phyloP scores from a whole-genome alignment of 2,113 vertebrate genomes.

The Lamprotornis superbus region DNA sequence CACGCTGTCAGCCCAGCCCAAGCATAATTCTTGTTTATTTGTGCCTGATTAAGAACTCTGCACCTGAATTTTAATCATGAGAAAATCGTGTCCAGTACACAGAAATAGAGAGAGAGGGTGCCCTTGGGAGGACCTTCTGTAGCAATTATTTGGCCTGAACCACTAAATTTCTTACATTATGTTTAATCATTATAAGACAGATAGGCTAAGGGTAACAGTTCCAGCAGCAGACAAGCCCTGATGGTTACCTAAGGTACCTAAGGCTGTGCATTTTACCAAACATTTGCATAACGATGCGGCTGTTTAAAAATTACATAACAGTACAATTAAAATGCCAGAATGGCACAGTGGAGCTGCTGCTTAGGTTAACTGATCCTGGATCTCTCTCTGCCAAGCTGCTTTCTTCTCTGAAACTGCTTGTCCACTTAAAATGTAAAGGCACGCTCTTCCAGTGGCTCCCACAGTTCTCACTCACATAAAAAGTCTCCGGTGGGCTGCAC shows the following conservation, averaged over 20 bases:
- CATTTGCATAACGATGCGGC: constrained; percentile 1
- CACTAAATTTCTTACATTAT: constrained; percentile 32
- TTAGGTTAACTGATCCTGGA: not conserved
- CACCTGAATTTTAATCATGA: constrained; percentile 55
- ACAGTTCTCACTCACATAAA: not conserved
- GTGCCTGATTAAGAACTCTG: not conserved
- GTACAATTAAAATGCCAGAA: constrained; percentile 25
- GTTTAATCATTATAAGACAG: constrained; percentile 59
- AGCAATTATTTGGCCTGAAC: constrained; percentile 32
- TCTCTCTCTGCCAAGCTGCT: not conserved
- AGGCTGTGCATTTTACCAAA: not conserved
- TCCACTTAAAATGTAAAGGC: constrained; percentile 6
- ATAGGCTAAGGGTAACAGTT: constrained; percentile 4
- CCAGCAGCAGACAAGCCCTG: constrained; percentile 1
- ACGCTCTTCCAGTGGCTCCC: not conserved
- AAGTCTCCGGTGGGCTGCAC: not conserved
- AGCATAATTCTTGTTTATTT: not conserved
- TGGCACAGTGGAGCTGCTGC: not conserved
- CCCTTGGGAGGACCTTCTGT: constrained; percentile 41
- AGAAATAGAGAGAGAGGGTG: constrained; percentile 3
- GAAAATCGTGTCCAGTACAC: constrained; percentile 22
- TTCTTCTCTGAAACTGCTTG: not conserved
- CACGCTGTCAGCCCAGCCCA: not conserved
- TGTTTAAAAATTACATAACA: constrained; percentile 51
- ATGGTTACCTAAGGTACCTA: constrained; percentile 22